phyloP scores from a whole-genome alignment of 2,888 invertebrate genomes.

The Diarsia mendica region DNA sequence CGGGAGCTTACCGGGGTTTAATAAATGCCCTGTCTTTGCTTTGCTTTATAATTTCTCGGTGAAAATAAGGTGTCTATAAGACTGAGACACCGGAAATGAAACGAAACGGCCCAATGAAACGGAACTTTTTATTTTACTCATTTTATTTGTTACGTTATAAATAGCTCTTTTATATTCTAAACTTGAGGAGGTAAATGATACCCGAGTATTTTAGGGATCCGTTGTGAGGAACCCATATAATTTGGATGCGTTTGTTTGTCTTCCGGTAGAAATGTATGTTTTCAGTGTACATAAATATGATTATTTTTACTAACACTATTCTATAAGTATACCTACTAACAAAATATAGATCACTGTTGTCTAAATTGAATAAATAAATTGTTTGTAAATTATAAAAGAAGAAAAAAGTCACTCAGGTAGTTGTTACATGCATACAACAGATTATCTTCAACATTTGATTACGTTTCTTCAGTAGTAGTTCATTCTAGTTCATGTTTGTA shows the following conservation, averaged over 20 bases:
- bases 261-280: background rate
- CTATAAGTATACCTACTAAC: too few species aligned
- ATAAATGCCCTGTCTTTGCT: constrained; percentile 83
- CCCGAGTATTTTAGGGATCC: constrained; percentile 16
- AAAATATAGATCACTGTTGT: too few species aligned
- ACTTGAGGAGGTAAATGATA: constrained; percentile 31
- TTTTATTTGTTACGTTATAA: constrained; percentile 62
- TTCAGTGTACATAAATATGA: background rate
- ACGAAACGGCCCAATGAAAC: constrained; percentile 63
- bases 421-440: background rate
- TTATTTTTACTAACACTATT: too few species aligned
- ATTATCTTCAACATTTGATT: background rate
- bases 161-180: constrained; percentile 57
- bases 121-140: constrained; percentile 59
- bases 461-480: background rate
- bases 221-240: background rate
- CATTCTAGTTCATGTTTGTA: too few species aligned
- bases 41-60: constrained; percentile 78
- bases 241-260: background rate
- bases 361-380: too few species aligned
- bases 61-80: constrained; percentile 78
- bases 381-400: too few species aligned
- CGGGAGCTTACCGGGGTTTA: constrained; percentile 73
- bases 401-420: too few species aligned
- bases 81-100: constrained; percentile 76